Percentiles rank a stretch among this genome's conserved stretches.
phyloP scores from a whole-genome alignment of 92 coral and sea anemone genomes.

The Scolanthus callimorphus region DNA sequence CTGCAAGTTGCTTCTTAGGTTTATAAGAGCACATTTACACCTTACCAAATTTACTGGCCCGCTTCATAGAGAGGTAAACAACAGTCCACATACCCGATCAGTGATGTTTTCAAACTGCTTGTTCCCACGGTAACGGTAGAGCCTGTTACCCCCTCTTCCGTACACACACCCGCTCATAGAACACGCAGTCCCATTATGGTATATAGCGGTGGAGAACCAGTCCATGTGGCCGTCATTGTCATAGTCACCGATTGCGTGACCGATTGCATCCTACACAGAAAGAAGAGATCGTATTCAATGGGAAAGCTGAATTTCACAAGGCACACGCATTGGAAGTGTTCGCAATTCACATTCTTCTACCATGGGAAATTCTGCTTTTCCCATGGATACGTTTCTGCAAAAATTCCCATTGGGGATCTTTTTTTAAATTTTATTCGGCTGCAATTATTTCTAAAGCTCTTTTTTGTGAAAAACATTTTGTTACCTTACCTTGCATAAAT shows the following conservation, averaged over 20 bases:
- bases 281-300: neutral
- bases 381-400: too few relatives aligned
- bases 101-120: constrained; percentile 69
- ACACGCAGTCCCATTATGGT: constrained; percentile 75
- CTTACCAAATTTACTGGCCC: too few relatives aligned
- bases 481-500: too few relatives aligned
- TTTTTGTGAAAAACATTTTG: too few relatives aligned
- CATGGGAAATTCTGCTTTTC: too few relatives aligned
- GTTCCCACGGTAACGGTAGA: constrained; percentile 79
- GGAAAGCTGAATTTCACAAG: too few relatives aligned
- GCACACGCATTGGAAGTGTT: too few relatives aligned
- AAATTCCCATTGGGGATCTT: neutral
- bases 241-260: constrained; percentile 98
- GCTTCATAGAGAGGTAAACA: too few relatives aligned
- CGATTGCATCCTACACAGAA: constrained; percentile 86
- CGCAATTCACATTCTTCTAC: neutral
- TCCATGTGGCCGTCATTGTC: constrained; percentile 84
- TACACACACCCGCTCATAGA: constrained; percentile 71
- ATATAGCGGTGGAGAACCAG: constrained; percentile 94
- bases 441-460: too few relatives aligned
- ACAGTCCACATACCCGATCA: constrained; percentile 43
- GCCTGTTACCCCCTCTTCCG: constrained; percentile 76
- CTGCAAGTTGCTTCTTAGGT: too few relatives aligned
- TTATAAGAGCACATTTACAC: too few relatives aligned
- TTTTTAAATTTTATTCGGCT: too few relatives aligned